phyloP scores from a whole-genome alignment of 2,888 invertebrate species.

The Athrips mouffetella region DNA sequence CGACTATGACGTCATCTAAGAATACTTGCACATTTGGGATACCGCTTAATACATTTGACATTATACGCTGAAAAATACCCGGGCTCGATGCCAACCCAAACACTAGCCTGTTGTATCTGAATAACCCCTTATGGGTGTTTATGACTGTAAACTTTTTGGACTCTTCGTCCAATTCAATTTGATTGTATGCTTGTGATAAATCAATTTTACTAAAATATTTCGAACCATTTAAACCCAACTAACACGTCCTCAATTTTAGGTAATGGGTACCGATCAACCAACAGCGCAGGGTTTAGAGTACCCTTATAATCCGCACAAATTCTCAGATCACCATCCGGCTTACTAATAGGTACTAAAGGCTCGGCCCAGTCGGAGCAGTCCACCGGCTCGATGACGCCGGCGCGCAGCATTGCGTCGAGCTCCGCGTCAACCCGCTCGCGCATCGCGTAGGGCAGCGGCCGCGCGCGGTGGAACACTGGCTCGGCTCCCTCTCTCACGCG shows the following conservation, averaged over 20 bases:
- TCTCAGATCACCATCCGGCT: slow-evolving; percentile 29
- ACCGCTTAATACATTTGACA: slow-evolving; percentile 12
- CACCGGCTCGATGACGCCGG: too few relatives aligned
- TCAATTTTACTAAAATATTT: slow-evolving; percentile 18
- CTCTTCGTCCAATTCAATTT: slow-evolving; percentile 21
- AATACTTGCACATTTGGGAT: slow-evolving; percentile 7
- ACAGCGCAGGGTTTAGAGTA: slow-evolving; percentile 27
- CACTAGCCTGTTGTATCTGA: slow-evolving; percentile 15
- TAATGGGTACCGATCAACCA: slow-evolving; percentile 30
- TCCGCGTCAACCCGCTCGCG: slow-evolving; percentile 22
- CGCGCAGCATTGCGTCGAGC: slow-evolving; percentile 12
- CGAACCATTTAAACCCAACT: slow-evolving; percentile 19
- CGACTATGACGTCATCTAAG: neutral
- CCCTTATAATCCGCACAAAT: slow-evolving; percentile 31
- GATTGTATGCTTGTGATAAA: slow-evolving; percentile 20
- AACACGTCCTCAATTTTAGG: slow-evolving; percentile 27
- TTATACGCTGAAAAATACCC: slow-evolving; percentile 19
- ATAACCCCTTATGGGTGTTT: too few relatives aligned
- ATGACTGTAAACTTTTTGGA: slow-evolving; percentile 26
- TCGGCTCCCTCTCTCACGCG: slow-evolving; percentile 17
- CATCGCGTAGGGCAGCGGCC: too few relatives aligned
- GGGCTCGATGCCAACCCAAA: slow-evolving; percentile 15
- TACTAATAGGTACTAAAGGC: slow-evolving; percentile 28
- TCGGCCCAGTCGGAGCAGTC: slow-evolving; percentile 31
- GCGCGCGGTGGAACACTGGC: slow-evolving; percentile 5